Evolutionary conservation across 2,888 invertebrate species (phyloP), one percentile per base, ranked within the genome.

Genomic region (Polydesmus complanatus): DNA sequence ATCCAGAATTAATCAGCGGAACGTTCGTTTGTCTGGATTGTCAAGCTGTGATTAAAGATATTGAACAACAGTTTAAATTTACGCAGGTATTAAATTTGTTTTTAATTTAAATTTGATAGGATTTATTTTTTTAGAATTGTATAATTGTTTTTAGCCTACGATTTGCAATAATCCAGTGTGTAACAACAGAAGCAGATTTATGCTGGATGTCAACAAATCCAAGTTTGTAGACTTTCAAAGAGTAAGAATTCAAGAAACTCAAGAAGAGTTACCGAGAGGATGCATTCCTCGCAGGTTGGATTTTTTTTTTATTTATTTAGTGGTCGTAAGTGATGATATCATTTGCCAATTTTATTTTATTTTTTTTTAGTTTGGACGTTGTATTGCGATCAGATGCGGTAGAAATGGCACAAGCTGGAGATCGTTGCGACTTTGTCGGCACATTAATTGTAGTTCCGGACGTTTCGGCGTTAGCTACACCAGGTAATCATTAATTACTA

Each of bases 211-310:
- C 5, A 91, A 94, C 74, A 92, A 92, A 72, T 95, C 95, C 0
- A 77, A 84, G 23, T 99, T 99, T 75, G 87, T 97, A 1, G 98
- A 98, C 76, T 99, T 98, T 73, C 98, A 98, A 78, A 98, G 97
- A 78, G 86, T 94, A 2, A 81, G 96, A 60, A 88, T 99, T 66
- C 98, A 98, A 74, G 98, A 98, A 77, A 93, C 93, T 0, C 98
- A 99, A 74, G 85, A 92, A 0, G 98, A 98, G 73, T 76, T 98
- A 37, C 98, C 98, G 0, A 78, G 96, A 54, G 98, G 98, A 2
- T 90, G 92, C 70, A 95, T 99, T 69, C 98, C 98, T 0, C 80
- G 98, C 49, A 93, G 93, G 80, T 80, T 68, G 11, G 14, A 23
- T 27, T 26, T 59, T 11, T 11, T 56, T 26, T 27, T 55, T 56